A percentile compares a stretch with the other conserved stretches of the same genome.
phyloP scores from a whole-genome alignment of 2,888 invertebrate genomes.

The Drosophila yooni region DNA sequence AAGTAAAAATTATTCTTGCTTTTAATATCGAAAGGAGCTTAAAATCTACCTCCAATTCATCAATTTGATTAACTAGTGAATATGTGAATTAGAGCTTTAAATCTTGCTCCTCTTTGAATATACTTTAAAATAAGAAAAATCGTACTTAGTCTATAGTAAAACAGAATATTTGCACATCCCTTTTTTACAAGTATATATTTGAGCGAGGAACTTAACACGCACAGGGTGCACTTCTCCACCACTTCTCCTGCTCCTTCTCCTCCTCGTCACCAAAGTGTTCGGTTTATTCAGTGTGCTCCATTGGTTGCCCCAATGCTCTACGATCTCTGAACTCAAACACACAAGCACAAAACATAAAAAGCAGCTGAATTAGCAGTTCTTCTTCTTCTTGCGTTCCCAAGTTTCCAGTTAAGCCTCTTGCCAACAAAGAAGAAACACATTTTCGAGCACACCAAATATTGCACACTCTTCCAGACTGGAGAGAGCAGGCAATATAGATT shows the following conservation, averaged over 20 bases:
- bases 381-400: constrained; percentile 5
- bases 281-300: constrained; percentile 49
- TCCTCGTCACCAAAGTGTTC: not conserved
- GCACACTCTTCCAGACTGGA: not conserved
- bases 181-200: not conserved
- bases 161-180: not conserved
- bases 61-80: too few relatives aligned
- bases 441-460: not conserved
- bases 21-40: not conserved
- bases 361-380: constrained; percentile 47
- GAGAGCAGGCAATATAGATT: not conserved
- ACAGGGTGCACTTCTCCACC: constrained; percentile 3
- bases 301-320: constrained; percentile 34
- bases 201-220: constrained; percentile 16
- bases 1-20: not conserved
- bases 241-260: not conserved
- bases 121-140: not conserved
- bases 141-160: not conserved
- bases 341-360: constrained; percentile 19
- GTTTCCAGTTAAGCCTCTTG: constrained; percentile 30
- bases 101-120: too few relatives aligned
- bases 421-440: not conserved
- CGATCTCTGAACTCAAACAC: constrained; percentile 14
- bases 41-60: too few relatives aligned
- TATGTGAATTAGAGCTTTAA: too few relatives aligned